These are phyloP conservation scores for Apostichopus leukothele DNA, from an alignment of 53 echinoderm and acorn worm species.

Conservation along the genomic window DNA sequence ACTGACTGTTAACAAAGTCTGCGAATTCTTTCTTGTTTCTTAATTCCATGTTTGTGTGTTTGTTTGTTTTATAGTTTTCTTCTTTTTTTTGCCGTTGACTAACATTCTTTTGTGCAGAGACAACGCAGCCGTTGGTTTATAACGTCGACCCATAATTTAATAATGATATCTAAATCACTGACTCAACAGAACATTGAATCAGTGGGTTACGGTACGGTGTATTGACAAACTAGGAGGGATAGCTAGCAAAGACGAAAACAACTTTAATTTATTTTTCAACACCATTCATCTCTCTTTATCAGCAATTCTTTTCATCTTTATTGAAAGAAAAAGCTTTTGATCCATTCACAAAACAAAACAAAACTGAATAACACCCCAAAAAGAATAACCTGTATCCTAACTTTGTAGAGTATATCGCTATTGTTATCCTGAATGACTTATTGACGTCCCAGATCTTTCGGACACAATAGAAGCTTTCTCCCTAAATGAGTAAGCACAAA, in stretches of 20 bases:
- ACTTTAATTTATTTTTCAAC: neutral
- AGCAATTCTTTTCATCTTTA: neutral
- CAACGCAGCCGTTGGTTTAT: no score
- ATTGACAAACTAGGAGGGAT: neutral
- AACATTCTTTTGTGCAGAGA: no score
- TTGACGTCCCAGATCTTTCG: neutral
- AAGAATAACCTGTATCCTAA: no score
- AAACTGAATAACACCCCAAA: no score
- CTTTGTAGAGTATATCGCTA: neutral
- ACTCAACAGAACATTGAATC: neutral
- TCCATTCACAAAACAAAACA: neutral
- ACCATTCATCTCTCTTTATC: neutral
- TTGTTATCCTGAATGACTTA: conserved; percentile 12
- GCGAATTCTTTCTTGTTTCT: no score
- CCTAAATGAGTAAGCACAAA: conserved; percentile 25
- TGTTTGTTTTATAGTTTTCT: no score
- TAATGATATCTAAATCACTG: no score
- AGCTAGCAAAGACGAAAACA: neutral
- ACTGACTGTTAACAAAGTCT: no score
- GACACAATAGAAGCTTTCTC: conserved; percentile 15
- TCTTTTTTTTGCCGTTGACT: no score
- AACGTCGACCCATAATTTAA: no score
- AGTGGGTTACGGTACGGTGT: neutral
- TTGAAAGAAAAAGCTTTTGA: neutral
- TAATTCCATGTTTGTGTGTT: no score